phyloP scores from a whole-genome alignment of 2,888 invertebrate genomes.

The Heliconius erato region DNA sequence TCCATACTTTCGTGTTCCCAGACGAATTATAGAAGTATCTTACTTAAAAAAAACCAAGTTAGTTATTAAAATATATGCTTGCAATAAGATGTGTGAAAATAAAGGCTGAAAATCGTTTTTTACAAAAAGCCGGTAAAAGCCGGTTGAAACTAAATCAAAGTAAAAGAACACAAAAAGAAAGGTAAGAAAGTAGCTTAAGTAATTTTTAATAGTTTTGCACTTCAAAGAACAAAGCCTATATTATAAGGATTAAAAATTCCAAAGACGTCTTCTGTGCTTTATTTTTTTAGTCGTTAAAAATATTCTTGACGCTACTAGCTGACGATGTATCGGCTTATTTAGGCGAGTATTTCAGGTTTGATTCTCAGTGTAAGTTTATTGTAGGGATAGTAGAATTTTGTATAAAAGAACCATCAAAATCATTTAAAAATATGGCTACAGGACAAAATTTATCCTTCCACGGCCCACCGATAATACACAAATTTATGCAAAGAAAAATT shows the following conservation, averaged over 20 bases:
- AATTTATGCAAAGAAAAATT: too few species aligned
- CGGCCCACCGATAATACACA: too few species aligned
- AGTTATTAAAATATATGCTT: not conserved
- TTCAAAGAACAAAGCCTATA: conserved; percentile 5
- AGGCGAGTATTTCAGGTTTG: not conserved
- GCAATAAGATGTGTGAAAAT: not conserved
- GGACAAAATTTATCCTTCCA: not conserved
- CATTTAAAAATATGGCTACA: not conserved
- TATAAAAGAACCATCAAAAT: not conserved
- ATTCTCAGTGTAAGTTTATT: not conserved
- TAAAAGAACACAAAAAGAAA: not conserved
- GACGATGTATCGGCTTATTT: not conserved
- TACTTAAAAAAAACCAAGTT: too few species aligned
- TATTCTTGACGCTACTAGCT: not conserved
- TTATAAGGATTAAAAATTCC: conserved; percentile 20
- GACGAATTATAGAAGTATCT: too few species aligned
- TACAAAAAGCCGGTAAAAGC: not conserved
- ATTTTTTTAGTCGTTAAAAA: not conserved
- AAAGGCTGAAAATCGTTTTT: not conserved
- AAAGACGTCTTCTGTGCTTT: not conserved
- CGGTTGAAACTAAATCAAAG: not conserved
- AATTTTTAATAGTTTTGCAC: conserved; percentile 29
- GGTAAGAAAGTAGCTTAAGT: conserved; percentile 9
- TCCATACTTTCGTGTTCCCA: too few species aligned
- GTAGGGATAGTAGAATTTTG: not conserved